Evolutionary conservation across 1,140 invertebrate genomes (phyloP).

Genomic region (Gryon sp.): DNA sequence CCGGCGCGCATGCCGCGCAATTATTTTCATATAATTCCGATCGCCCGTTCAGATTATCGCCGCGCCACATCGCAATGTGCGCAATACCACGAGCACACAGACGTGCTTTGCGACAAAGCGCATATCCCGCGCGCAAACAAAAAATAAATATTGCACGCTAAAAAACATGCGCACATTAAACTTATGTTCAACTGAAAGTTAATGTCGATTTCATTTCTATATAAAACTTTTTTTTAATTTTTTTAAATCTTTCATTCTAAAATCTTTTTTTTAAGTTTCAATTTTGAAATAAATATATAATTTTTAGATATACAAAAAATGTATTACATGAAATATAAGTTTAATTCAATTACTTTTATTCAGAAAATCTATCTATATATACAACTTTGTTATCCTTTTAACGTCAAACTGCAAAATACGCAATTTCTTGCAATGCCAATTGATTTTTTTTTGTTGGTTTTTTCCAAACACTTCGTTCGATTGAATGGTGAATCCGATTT

Average conservation of each 20-base stretch:
- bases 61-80: conserved; percentile 1
- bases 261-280: too few relatives aligned
- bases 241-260: too few relatives aligned
- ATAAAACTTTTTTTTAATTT: too few relatives aligned
- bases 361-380: too few relatives aligned
- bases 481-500: conserved; percentile 23
- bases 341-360: too few relatives aligned
- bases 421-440: conserved; percentile 44
- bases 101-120: conserved; percentile 9
- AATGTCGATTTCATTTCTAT: background rate
- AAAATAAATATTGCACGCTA: conserved; percentile 40
- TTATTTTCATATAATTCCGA: conserved; percentile 75
- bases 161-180: conserved; percentile 56
- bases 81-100: conserved; percentile 34
- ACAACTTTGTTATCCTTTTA: too few relatives aligned
- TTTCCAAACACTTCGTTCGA: conserved; percentile 17
- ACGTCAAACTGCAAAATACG: conserved; percentile 11
- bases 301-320: too few relatives aligned
- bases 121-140: conserved; percentile 40
- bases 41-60: conserved; percentile 68
- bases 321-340: too few relatives aligned
- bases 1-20: conserved; percentile 64
- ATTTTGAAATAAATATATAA: too few relatives aligned
- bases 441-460: conserved; percentile 51
- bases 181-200: background rate